Evolutionary conservation across 2,888 invertebrate genomes (phyloP).

Genomic region (Caenorhabditis zanzibari): DNA sequence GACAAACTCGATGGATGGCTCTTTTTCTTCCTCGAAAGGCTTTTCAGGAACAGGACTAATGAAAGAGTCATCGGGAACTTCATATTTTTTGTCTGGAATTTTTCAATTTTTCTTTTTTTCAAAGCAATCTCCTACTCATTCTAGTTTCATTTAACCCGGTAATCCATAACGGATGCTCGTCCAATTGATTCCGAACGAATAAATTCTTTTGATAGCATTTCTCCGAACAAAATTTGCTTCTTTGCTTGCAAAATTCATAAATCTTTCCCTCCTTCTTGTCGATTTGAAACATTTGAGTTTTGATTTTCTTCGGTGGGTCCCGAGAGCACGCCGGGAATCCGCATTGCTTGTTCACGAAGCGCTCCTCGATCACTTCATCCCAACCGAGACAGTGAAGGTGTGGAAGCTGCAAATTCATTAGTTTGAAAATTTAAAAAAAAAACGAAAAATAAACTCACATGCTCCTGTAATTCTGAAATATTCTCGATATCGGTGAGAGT

Average conservation of each 20-base stretch:
- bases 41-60: slow-evolving; percentile 19
- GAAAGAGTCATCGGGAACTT: slow-evolving; percentile 35
- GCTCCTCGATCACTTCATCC: slow-evolving; percentile 72
- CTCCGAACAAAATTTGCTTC: slow-evolving; percentile 69
- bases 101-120: not conserved
- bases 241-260: slow-evolving; percentile 67
- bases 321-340: slow-evolving; percentile 66
- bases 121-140: slow-evolving; percentile 27
- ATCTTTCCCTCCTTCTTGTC: slow-evolving; percentile 74
- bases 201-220: slow-evolving; percentile 65
- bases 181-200: slow-evolving; percentile 66
- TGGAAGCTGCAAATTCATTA: slow-evolving; percentile 55
- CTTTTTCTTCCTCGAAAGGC: slow-evolving; percentile 6
- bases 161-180: slow-evolving; percentile 71
- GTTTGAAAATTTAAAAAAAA: not conserved
- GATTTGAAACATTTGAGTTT: slow-evolving; percentile 71
- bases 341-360: slow-evolving; percentile 64
- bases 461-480: slow-evolving; percentile 17
- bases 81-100: slow-evolving; percentile 36
- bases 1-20: slow-evolving; percentile 31
- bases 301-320: slow-evolving; percentile 23
- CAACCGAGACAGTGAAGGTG: slow-evolving; percentile 62
- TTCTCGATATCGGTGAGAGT: slow-evolving; percentile 52
- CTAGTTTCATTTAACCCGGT: slow-evolving; percentile 60
- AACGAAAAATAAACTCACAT: slow-evolving; percentile 16